Evolutionary conservation across 2,113 vertebrate genomes (phyloP).

Genomic region (Coreoperca whiteheadi): DNA sequence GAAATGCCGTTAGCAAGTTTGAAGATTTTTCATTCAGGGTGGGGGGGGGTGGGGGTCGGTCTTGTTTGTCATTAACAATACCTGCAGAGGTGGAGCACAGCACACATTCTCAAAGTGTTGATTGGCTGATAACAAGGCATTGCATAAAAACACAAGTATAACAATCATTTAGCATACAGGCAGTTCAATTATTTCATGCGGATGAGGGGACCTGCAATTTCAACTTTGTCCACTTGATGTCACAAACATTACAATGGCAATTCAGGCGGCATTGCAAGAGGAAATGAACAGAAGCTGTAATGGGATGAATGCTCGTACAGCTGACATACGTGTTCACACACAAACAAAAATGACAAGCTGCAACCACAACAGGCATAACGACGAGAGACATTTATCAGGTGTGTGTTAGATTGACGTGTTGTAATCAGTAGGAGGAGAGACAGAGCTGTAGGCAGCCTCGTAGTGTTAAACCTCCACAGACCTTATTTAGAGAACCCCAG

Average conservation of each 20-base stretch:
- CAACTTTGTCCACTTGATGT: slow-evolving; percentile 81
- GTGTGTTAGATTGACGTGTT: slow-evolving; percentile 59
- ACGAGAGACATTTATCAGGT: slow-evolving; percentile 61
- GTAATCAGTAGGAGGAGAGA: slow-evolving; percentile 56
- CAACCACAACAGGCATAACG: not conserved
- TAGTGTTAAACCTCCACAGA: slow-evolving; percentile 40
- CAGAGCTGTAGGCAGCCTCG: slow-evolving; percentile 55
- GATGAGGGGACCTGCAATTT: slow-evolving; percentile 64
- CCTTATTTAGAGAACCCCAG: slow-evolving; percentile 66
- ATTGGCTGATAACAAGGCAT: not conserved
- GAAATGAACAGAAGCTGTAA: not conserved
- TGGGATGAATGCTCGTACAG: slow-evolving; percentile 3
- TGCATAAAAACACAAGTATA: no score
- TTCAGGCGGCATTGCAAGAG: not conserved
- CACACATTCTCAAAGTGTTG: slow-evolving; percentile 14
- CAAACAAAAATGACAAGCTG: slow-evolving; percentile 22
- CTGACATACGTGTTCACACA: slow-evolving; percentile 4
- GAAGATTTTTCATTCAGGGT: not conserved
- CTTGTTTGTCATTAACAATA: not conserved
- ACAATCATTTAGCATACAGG: not conserved
- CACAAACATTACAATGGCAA: slow-evolving; percentile 81
- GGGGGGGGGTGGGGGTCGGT: no score
- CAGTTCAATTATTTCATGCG: not conserved
- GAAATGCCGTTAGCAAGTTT: not conserved
- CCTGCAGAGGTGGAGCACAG: not conserved